Evolutionary conservation across 2,888 invertebrate genomes (phyloP), one percentile per base, ranked within the genome.

Genomic region (Eupithecia pulchellata): DNA sequence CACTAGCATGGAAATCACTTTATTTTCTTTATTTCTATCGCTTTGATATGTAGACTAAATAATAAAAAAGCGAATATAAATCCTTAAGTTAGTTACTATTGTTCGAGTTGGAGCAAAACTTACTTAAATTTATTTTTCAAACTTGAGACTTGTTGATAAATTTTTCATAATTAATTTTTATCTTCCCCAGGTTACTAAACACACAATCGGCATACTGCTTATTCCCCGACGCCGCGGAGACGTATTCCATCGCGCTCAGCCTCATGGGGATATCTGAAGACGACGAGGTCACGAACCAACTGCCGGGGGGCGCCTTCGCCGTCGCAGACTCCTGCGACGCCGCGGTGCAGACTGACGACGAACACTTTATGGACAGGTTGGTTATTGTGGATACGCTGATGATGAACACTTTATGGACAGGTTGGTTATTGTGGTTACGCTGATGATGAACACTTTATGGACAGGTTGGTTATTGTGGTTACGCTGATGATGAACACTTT

Each of bases 151-250:
- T 42, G 17, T 34, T 34, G 0, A 1, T 42, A 42, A 17, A 6
- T 3, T 0, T 17, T n/a, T 42, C n/a, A 42, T 42, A n/a, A 13
- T 42, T 42, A 2, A 8, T 20, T 9, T 47, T 9, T 9, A 47
- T 68, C 73, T 63, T 87, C 91, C 14, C 69, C 89, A 98, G 98
- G 90, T 95, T 98, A 80, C 92, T 99, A 66, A 97, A 97, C 91
- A 97, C 97, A 68, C 97, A 98, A 91, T 97, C 97, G 52, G 95
- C 96, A 17, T 97, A 97, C 88, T 98, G 97, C 88, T 96, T 96
- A 85, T 98, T 98, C 89, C 95, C 95, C 73, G 96, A 96, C 58
- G 98, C 98, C 2, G 95, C 96, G 34, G 92, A 95, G 80, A 98
- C 98, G 1, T 96, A 96, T 84, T 89, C 95, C 66, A 94, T 93